phyloP scores from a whole-genome alignment of 2,113 vertebrate species.

The Platanista minor region DNA sequence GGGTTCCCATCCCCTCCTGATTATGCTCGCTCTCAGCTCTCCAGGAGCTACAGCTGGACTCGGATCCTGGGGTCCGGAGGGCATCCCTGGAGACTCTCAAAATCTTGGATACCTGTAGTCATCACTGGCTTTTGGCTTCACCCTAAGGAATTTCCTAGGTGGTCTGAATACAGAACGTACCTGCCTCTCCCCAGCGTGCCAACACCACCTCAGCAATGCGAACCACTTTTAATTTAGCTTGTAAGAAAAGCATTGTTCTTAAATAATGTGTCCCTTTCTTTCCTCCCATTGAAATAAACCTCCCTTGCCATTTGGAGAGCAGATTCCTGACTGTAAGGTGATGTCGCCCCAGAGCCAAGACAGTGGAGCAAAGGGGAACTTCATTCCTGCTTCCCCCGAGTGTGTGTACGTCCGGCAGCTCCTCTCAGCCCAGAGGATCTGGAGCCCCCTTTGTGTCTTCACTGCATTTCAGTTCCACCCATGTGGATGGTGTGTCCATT shows the following conservation, averaged over 20 bases:
- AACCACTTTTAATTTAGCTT: not conserved
- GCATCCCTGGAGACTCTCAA: slow-evolving; percentile 53
- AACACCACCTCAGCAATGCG: fast-evolving
- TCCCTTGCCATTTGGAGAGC: not conserved
- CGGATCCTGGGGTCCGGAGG: slow-evolving; percentile 19
- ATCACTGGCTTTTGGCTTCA: not conserved
- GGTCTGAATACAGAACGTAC: fast-evolving
- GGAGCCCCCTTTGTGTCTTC: not conserved
- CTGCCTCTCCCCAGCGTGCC: not conserved
- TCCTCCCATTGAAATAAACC: not conserved
- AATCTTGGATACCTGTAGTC: slow-evolving; percentile 45
- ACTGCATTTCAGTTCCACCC: not conserved
- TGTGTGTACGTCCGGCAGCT: not conserved
- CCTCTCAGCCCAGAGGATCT: not conserved
- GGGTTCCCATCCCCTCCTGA: not conserved
- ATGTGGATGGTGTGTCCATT: not conserved
- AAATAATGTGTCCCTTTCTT: not conserved
- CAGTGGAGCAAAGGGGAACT: not conserved
- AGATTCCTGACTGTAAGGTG: not conserved
- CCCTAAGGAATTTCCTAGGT: not conserved
- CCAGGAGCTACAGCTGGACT: slow-evolving; percentile 61
- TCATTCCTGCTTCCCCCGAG: fast-evolving
- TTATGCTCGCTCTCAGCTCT: slow-evolving; percentile 13
- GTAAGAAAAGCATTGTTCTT: not conserved
- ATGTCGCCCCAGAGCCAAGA: fast-evolving